Percentiles rank a stretch among this genome's conserved stretches.
Conservation (phyloP, 1,140 invertebrate genomes). For the Drosophila watanabei region DNA sequence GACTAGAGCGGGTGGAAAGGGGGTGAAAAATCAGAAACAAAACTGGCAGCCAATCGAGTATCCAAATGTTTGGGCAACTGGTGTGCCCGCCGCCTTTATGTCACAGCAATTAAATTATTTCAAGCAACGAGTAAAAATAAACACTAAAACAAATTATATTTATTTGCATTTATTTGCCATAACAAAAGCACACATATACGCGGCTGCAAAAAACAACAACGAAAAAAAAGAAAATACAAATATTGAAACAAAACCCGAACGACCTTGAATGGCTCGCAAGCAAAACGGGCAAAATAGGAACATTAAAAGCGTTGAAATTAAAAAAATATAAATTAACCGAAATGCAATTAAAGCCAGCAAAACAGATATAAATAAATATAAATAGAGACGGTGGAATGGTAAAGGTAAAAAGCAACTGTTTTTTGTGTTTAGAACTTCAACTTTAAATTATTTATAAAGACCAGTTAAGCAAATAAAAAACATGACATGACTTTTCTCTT, state of each 20-base stretch:
- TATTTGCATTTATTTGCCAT: constrained; percentile 66
- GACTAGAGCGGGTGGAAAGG: not conserved
- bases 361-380: constrained; percentile 63
- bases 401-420: no score
- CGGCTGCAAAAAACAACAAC: not conserved
- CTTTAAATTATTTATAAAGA: constrained; percentile 27
- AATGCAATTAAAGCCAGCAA: constrained; percentile 45
- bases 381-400: constrained; percentile 37
- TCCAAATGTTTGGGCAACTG: constrained; percentile 52
- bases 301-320: constrained; percentile 33
- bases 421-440: constrained; percentile 44
- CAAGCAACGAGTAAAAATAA: constrained; percentile 41
- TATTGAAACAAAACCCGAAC: constrained; percentile 51
- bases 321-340: constrained; percentile 42
- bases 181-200: constrained; percentile 26
- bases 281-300: constrained; percentile 37
- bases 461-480: constrained; percentile 46
- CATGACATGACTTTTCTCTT: not conserved
- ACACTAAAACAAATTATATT: constrained; percentile 58
- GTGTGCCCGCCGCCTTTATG: constrained; percentile 32
- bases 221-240: constrained; percentile 1
- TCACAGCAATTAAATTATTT: constrained; percentile 67
- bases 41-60: constrained; percentile 25
- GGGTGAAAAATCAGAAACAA: constrained; percentile 36
- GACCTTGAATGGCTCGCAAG: constrained; percentile 41